A percentile compares a stretch with the other conserved stretches of the same genome.
Evolutionary conservation across 2,113 vertebrate species (phyloP).

Genomic region (Cacatua alba): DNA sequence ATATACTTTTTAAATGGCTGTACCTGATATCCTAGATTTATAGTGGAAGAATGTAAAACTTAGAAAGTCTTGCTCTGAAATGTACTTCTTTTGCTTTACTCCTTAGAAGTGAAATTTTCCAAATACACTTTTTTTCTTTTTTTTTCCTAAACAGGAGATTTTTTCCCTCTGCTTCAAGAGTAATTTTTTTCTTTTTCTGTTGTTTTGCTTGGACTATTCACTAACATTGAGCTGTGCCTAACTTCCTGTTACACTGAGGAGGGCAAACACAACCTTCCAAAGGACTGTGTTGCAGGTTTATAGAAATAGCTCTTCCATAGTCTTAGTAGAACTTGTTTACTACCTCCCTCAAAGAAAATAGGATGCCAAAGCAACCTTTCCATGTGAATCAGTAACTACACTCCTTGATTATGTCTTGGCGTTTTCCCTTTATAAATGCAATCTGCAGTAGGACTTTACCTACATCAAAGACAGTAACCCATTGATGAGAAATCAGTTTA

Average conservation of each 20-base stretch:
- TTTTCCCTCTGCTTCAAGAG: background rate
- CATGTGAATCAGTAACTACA: conserved; percentile 1
- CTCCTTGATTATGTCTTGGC: conserved; percentile 34
- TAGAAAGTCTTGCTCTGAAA: background rate
- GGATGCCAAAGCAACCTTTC: background rate
- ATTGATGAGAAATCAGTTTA: conserved; percentile 83
- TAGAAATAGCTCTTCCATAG: conserved; percentile 12
- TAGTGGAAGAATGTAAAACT: background rate
- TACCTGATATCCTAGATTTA: background rate
- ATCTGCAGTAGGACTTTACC: conserved; percentile 74
- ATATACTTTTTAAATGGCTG: background rate
- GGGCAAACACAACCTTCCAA: background rate
- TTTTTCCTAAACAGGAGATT: background rate
- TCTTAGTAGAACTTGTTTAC: conserved; percentile 20
- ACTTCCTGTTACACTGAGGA: conserved; percentile 18
- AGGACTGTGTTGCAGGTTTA: background rate
- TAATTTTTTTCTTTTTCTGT: conserved; percentile 1
- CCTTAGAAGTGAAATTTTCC: conserved; percentile 21
- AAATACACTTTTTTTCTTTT: background rate
- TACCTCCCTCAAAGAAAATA: background rate
- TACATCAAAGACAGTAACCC: conserved; percentile 87
- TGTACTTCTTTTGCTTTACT: background rate
- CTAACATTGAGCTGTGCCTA: background rate
- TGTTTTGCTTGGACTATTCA: conserved; percentile 43
- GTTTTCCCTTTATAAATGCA: conserved; percentile 80